Evolutionary conservation across 2,113 vertebrate species (phyloP).

Genomic region (Myrmecobius fasciatus): DNA sequence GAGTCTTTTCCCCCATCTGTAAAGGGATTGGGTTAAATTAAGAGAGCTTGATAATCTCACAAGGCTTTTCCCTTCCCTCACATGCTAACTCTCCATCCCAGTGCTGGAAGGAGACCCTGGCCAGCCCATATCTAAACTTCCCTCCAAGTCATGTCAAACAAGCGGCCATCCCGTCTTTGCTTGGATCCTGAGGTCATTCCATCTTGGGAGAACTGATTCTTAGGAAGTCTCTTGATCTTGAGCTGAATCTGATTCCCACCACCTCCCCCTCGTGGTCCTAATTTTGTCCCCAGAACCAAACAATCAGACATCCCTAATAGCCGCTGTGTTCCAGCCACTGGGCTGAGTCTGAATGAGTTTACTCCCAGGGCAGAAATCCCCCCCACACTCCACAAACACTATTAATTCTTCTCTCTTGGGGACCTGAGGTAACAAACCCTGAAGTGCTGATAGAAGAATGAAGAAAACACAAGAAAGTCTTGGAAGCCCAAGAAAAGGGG

Average conservation of each 20-base stretch:
- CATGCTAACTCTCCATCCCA: too few species aligned
- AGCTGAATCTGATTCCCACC: too few species aligned
- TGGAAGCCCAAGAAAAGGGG: neutral
- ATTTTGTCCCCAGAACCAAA: too few species aligned
- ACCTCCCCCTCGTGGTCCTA: too few species aligned
- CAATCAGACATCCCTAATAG: too few species aligned
- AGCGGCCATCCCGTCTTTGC: too few species aligned
- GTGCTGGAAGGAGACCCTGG: neutral
- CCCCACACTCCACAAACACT: neutral
- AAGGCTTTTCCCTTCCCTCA: too few species aligned
- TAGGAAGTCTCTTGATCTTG: too few species aligned
- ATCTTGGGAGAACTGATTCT: too few species aligned
- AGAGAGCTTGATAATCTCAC: neutral
- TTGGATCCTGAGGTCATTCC: too few species aligned
- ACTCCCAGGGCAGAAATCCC: neutral
- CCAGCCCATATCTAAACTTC: neutral
- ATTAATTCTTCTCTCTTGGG: neutral
- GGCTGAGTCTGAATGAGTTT: neutral
- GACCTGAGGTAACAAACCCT: neutral
- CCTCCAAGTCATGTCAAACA: neutral
- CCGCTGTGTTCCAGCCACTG: neutral
- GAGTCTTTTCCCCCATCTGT: neutral
- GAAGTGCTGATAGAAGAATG: neutral
- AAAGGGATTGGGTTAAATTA: neutral
- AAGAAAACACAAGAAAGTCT: neutral